Conservation (phyloP, 1,140 invertebrate genomes). For the Chrysoperla carnea region DNA sequence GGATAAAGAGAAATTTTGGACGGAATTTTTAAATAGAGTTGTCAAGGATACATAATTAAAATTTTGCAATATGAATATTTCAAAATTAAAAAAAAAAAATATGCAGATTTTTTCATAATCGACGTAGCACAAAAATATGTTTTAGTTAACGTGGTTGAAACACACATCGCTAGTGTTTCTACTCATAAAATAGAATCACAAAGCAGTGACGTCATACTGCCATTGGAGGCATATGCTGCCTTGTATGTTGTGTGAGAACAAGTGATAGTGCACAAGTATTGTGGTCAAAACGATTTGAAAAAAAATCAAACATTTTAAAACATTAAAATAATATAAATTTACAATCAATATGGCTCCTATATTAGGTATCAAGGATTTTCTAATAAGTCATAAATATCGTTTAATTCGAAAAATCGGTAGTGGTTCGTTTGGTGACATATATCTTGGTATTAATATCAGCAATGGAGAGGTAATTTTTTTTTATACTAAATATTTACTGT, state of each 20-base stretch:
- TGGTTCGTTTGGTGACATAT: conserved; percentile 98
- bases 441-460: conserved; percentile 86
- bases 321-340: conserved; percentile 10
- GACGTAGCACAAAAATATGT: too few relatives aligned
- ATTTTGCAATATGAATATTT: too few relatives aligned
- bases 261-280: conserved; percentile 19
- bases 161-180: too few relatives aligned
- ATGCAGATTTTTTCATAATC: too few relatives aligned
- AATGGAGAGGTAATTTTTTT: conserved; percentile 61
- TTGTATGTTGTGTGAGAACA: conserved; percentile 18
- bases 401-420: conserved; percentile 94
- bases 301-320: conserved; percentile 4
- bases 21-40: too few relatives aligned
- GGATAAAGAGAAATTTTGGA: too few relatives aligned
- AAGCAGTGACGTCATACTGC: conserved; percentile 13
- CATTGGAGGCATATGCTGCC: conserved; percentile 19
- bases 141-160: too few relatives aligned
- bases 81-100: too few relatives aligned
- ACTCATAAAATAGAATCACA: too few relatives aligned
- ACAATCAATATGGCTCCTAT: conserved; percentile 13
- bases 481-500: background rate
- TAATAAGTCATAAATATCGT: conserved; percentile 84
- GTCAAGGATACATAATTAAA: too few relatives aligned
- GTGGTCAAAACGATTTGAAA: conserved; percentile 11
- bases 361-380: conserved; percentile 18